Evolutionary conservation across 2,113 vertebrate genomes (phyloP).

Genomic region (Andinoacara biseriatus): DNA sequence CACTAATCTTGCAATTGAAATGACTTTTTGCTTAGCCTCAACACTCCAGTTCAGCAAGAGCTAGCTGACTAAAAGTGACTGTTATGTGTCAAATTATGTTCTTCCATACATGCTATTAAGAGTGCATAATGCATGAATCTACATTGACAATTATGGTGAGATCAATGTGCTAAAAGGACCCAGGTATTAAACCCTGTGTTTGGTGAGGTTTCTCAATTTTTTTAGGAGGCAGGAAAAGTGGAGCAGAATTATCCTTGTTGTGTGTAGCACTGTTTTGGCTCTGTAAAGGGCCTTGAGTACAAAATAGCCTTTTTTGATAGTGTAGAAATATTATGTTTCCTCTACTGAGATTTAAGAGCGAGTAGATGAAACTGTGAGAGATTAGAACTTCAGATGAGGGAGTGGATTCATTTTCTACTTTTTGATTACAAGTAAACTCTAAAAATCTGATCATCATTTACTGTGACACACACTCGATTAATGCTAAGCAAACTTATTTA

Average conservation of each 20-base stretch:
- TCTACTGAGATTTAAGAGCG: not conserved
- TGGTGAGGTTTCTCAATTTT: not conserved
- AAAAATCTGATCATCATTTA: not conserved
- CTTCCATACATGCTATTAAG: not conserved
- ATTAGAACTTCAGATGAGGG: not conserved
- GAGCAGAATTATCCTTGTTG: not conserved
- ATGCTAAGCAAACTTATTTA: not conserved
- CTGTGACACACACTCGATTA: not conserved
- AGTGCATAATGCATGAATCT: not conserved
- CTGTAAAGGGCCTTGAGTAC: not conserved
- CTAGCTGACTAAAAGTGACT: not conserved
- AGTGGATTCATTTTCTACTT: not conserved
- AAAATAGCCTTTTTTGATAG: not conserved
- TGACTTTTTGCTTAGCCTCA: not conserved
- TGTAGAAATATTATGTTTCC: not conserved
- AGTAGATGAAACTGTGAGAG: not conserved
- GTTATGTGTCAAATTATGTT: not conserved
- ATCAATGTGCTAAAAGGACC: not conserved
- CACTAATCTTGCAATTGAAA: conserved; percentile 1
- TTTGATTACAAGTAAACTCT: not conserved
- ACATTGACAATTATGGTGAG: not conserved
- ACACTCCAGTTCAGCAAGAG: not conserved
- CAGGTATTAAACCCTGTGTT: not conserved
- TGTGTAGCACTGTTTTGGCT: not conserved
- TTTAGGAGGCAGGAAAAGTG: not conserved